Percentiles rank a stretch among this genome's conserved stretches.
phyloP scores from a whole-genome alignment of 2,888 invertebrate genomes.

The Phengaris arion region DNA sequence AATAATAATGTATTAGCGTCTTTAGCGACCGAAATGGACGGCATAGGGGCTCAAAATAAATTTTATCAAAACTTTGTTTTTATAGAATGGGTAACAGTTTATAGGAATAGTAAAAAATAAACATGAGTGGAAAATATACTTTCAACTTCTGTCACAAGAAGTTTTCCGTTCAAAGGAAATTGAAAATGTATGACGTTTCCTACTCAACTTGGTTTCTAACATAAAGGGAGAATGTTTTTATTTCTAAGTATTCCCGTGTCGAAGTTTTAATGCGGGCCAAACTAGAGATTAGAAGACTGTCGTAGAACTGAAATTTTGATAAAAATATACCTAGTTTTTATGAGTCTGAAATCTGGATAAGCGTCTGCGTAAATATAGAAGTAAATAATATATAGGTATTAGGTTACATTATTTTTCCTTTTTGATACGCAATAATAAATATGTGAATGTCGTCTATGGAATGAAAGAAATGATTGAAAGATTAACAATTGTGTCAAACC shows the following conservation, averaged over 20 bases:
- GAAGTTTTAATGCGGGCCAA: neutral
- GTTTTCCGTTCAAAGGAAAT: slow-evolving; percentile 25
- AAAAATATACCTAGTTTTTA: neutral
- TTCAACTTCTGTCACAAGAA: slow-evolving; percentile 14
- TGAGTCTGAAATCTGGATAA: neutral
- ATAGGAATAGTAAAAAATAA: neutral
- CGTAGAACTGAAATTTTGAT: neutral
- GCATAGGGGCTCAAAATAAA: neutral
- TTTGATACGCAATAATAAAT: no score
- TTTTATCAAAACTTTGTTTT: neutral
- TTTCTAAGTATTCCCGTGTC: neutral
- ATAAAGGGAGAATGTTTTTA: slow-evolving; percentile 10
- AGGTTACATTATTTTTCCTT: no score
- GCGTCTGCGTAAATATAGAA: neutral
- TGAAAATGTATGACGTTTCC: slow-evolving; percentile 30
- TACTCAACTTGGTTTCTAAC: slow-evolving; percentile 12
- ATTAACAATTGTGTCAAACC: no score
- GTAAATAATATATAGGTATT: neutral
- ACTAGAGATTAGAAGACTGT: neutral
- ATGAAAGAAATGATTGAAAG: no score
- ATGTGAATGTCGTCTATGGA: no score
- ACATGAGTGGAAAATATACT: slow-evolving; percentile 33
- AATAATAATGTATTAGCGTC: no score
- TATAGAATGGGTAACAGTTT: neutral
- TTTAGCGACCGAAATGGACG: no score